A percentile compares a stretch with the other conserved stretches of the same genome.
Evolutionary conservation across 2,113 vertebrate genomes (phyloP).

Genomic region (Calonectris borealis): DNA sequence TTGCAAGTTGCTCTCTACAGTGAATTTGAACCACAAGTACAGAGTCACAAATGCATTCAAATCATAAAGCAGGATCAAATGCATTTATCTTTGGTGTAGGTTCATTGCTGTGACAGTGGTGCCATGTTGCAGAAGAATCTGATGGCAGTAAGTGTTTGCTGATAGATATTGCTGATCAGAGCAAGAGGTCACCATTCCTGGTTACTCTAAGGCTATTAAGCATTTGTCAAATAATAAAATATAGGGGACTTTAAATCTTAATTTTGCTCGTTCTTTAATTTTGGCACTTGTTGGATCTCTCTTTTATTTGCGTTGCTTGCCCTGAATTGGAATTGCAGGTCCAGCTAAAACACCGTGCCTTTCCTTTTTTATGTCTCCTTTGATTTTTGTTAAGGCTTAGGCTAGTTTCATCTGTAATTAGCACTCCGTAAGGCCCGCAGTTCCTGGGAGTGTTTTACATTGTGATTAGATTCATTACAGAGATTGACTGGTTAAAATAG

Average conservation of each 20-base stretch:
- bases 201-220: neutral
- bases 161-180: neutral
- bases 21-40: neutral
- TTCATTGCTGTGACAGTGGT: neutral
- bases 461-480: constrained; percentile 5
- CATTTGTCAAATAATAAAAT: neutral
- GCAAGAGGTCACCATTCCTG: neutral
- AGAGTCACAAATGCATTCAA: neutral
- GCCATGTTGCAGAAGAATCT: neutral
- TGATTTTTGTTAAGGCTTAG: neutral
- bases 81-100: neutral
- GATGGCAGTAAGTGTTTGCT: neutral
- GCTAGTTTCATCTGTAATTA: neutral
- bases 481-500: constrained; percentile 22
- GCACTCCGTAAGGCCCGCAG: neutral
- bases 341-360: neutral
- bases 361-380: neutral
- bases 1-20: neutral
- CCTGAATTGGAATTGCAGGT: neutral
- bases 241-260: neutral
- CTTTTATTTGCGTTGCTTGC: neutral
- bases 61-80: neutral
- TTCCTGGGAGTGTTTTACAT: constrained; percentile 15
- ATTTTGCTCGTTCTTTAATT: neutral
- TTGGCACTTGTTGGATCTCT: neutral